A percentile compares a stretch with the other conserved stretches of the same genome.
phyloP scores from a whole-genome alignment of 2,113 vertebrate species.

The Gallinago jamesoni region DNA sequence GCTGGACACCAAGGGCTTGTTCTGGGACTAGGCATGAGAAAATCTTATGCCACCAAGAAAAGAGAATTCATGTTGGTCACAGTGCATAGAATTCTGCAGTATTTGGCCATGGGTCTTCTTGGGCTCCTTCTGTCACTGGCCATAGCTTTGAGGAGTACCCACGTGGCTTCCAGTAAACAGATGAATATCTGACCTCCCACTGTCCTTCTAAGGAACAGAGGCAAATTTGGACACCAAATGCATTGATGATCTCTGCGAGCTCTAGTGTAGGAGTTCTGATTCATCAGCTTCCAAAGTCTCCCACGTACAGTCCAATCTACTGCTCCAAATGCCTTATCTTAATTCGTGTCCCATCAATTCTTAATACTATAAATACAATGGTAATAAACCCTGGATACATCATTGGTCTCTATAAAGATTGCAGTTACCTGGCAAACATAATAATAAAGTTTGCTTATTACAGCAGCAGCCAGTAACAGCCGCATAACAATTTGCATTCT shows the following conservation, averaged over 20 bases:
- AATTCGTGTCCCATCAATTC: neutral
- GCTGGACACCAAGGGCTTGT: neutral
- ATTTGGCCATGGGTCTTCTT: neutral
- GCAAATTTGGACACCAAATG: neutral
- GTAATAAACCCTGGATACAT: neutral
- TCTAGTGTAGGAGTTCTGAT: neutral
- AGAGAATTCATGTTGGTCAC: neutral
- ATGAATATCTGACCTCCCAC: neutral
- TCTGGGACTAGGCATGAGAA: accelerated
- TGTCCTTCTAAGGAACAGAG: neutral
- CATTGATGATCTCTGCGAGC: neutral
- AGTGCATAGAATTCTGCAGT: neutral
- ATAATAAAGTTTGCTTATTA: slow-evolving; percentile 23
- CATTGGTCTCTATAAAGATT: neutral
- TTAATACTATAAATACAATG: slow-evolving; percentile 2
- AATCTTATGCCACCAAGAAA: neutral
- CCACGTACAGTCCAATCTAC: neutral
- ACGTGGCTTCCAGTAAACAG: neutral
- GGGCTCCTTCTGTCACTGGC: neutral
- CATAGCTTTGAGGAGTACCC: neutral
- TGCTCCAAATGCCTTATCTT: neutral
- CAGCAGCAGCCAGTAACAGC: neutral
- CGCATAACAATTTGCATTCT: slow-evolving; percentile 27
- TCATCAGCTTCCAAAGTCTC: neutral
- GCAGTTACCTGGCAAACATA: slow-evolving; percentile 2